Evolutionary conservation across 2,888 invertebrate species (phyloP), one percentile per base, ranked within the genome.

Genomic region (Habroteleia sp.): DNA sequence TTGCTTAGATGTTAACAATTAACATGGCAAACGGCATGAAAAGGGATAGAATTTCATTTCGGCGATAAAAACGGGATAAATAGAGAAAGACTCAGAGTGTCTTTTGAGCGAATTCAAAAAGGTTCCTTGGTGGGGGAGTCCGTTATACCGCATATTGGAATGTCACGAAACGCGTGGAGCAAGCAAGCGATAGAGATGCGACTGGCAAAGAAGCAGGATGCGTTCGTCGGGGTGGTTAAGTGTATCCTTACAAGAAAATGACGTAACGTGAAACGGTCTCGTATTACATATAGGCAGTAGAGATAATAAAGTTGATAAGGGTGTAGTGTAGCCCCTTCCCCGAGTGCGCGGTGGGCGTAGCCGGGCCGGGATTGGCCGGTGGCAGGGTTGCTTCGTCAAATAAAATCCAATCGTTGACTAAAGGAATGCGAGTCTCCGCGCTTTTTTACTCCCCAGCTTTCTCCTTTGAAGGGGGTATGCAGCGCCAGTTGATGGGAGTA

Each of bases 281-380:
- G 82, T 79, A 80, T 72, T 77, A 77, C 76, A 80, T 75, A 79
- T 79, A 76, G 78, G 80, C 77, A 79, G 79, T 74, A 81, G 83
- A 87, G 88, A 86, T 87, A 88, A 88, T 87, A 88, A 87, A 87
- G 87, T 88, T 88, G 88, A 88, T 87, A 88, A 88, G 87, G 88
- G 86, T 86, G 87, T 87, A 84, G 85, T 82, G 79, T 78, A 76
- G 77, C 81, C 75, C 74, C 82, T 79, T 76, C 82, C 77, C 76
- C 52, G 17, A 10, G 25, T 25, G 68, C 79, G 79, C 78, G 69
- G 74, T 81, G 84, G 88, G 88, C 88, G 88, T 87, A 86, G 85
- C 81, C 72, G 54, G 78, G 78, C 76, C 79, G 52, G 79, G 85
- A 88, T 88, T 88, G 88, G 88, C 82, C 84, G 80, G 74, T 77